phyloP scores from a whole-genome alignment of 2,888 invertebrate genomes.

The Gerris lacustris region DNA sequence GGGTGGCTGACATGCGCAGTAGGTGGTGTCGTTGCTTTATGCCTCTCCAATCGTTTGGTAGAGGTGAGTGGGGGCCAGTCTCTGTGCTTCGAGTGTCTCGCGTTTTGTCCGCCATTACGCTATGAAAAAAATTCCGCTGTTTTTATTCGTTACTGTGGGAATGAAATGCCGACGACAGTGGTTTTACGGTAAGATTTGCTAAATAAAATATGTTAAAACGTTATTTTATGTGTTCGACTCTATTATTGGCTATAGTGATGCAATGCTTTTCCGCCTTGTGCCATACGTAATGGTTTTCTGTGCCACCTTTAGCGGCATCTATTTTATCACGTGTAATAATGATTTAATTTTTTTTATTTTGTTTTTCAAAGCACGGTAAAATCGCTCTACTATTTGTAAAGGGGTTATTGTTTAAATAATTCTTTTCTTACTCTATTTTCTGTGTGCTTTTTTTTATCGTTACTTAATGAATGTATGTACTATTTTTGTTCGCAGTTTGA shows the following conservation, averaged over 20 bases:
- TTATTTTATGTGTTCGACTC: background rate
- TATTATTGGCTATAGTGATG: constrained; percentile 2
- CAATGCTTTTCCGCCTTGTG: constrained; percentile 9
- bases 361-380: background rate
- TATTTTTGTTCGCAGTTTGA: constrained; percentile 7
- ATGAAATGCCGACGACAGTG: background rate
- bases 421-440: no score
- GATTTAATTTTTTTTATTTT: background rate
- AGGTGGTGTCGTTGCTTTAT: background rate
- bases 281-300: constrained; percentile 5
- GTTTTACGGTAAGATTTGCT: background rate
- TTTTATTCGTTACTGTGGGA: background rate
- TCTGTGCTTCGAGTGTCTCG: constrained; percentile 5
- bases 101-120: constrained; percentile 10
- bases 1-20: constrained; percentile 2
- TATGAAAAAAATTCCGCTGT: background rate
- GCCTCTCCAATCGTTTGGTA: constrained; percentile 1
- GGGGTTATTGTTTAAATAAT: no score
- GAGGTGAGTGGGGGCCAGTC: background rate
- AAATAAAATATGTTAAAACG: background rate
- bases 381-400: background rate
- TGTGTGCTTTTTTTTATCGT: no score
- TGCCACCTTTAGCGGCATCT: constrained; percentile 3
- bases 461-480: background rate
- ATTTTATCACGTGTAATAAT: constrained; percentile 7